These are phyloP conservation scores for Darevskia nairensis DNA, from an alignment of 2,797 vertebrate genomes.

Conservation along the genomic window DNA sequence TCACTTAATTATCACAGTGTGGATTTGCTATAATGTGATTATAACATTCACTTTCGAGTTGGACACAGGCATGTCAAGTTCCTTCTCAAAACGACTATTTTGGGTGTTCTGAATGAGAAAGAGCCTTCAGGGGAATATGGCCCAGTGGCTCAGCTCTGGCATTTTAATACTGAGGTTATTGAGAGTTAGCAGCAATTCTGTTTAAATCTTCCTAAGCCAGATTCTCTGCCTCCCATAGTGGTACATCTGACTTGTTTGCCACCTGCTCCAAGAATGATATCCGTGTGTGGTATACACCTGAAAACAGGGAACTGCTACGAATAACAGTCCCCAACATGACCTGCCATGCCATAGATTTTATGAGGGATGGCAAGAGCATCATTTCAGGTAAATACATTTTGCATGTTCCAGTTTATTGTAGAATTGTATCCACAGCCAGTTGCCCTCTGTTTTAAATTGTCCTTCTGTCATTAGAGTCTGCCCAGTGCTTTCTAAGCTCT, in stretches of 20 bases:
- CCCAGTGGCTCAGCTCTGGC: not conserved
- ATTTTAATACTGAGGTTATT: not conserved
- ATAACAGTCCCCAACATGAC: constrained; percentile 87
- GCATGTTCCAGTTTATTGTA: not conserved
- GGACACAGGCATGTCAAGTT: not conserved
- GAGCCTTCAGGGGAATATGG: not conserved
- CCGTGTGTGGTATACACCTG: constrained; percentile 86
- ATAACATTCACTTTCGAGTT: constrained; percentile 12
- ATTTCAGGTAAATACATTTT: constrained; percentile 83
- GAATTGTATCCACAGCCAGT: not conserved
- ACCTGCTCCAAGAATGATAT: constrained; percentile 90
- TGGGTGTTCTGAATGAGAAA: not conserved
- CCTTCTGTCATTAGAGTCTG: not conserved
- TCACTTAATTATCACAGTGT: not conserved
- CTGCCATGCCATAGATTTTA: constrained; percentile 86
- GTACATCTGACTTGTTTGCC: constrained; percentile 86
- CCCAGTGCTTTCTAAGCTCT: not conserved
- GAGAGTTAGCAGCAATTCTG: not conserved
- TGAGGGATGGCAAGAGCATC: constrained; percentile 87
- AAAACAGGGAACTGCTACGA: constrained; percentile 85
- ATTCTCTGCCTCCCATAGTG: constrained; percentile 74
- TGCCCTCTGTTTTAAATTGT: not conserved
- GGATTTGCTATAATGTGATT: not conserved
- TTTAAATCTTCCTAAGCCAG: not conserved
- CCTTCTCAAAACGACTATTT: not conserved